Base-by-base conservation (phyloP, 37 sponge, comb jelly and placozoan genomes). In the Crambe crambe region DNA sequence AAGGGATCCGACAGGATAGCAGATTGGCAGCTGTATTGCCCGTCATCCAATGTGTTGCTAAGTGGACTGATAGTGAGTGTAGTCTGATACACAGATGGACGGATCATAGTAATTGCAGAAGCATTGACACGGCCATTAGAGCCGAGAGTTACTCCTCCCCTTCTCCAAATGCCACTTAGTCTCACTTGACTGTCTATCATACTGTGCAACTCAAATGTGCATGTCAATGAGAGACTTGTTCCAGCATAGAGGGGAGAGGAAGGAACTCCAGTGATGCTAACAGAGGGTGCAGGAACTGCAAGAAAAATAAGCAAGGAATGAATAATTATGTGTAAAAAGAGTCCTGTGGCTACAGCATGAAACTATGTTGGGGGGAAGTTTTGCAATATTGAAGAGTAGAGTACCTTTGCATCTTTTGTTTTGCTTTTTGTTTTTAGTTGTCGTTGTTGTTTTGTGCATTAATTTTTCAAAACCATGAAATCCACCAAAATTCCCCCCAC, bases 241-340 rank as follows among this genome's bases (percentile, higher is more conserved):
- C 69, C 69, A 68, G 69, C 39, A 68, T 68, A 68, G 9, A 68
- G 38, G 4, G 69, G 36, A 18, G 20, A 17, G 30, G 8, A 9
- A 32, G 69, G 39, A 36, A 68, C 34, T 31, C 69, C 39, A 34
- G 34, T 68, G 38, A 68, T 68, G 18, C 9, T 68, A 6, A 68
- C 36, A 34, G 39, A 25, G 30, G 69, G 69, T 32, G 69, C 69
- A 37, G 69, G 69, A 68, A 68, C 69, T 68, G 30, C 9, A 68
- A 34, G 6, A 36, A 29, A 32, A 22, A 62, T n/a, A 62, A 20
- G 18, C 10, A 54, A 18, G 10, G 10, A 18, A 54, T 18, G 18
- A 54, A 54, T 20, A 54, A 20, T 54, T 54, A 54, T n/a, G n/a
- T n/a, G n/a, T n/a, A n/a, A n/a, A n/a, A n/a, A n/a, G n/a, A n/a